These are phyloP conservation scores for Chironomus tentans DNA, from an alignment of 2,888 invertebrate species.

Conservation along the genomic window DNA sequence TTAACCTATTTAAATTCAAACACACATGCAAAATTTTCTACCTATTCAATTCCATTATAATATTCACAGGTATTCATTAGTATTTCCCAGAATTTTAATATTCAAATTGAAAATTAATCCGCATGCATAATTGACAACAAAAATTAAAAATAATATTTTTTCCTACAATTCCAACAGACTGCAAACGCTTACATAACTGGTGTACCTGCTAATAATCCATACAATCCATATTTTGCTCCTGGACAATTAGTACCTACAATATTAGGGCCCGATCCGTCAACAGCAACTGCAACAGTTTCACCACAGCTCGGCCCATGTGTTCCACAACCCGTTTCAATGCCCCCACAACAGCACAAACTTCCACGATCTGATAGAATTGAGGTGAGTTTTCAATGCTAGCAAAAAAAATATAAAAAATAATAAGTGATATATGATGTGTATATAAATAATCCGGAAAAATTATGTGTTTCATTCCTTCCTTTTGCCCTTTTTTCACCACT, in stretches of 20 bases:
- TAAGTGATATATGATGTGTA: not conserved
- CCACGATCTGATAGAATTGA: constrained; percentile 92
- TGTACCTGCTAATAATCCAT: constrained; percentile 70
- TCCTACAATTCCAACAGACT: constrained; percentile 52
- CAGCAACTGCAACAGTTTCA: constrained; percentile 52
- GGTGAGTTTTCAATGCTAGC: constrained; percentile 53
- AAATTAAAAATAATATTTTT: no score
- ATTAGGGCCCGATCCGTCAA: constrained; percentile 77
- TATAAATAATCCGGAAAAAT: not conserved
- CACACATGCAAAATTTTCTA: no score
- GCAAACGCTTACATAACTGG: constrained; percentile 88
- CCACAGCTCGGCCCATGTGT: constrained; percentile 63
- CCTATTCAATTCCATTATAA: no score
- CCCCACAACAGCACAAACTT: constrained; percentile 77
- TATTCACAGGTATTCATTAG: no score
- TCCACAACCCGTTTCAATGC: constrained; percentile 77
- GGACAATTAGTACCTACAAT: constrained; percentile 82
- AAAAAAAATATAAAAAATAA: no score
- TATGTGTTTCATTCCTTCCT: not conserved
- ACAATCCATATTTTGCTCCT: constrained; percentile 78
- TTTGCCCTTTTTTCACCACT: not conserved
- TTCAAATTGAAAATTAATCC: no score
- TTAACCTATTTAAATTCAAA: no score
- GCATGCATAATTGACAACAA: no score
- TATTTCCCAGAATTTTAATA: no score